Evolutionary conservation across 1,140 invertebrate genomes (phyloP), one percentile per base, ranked within the genome.

Genomic region (Zaprionus inermis): DNA sequence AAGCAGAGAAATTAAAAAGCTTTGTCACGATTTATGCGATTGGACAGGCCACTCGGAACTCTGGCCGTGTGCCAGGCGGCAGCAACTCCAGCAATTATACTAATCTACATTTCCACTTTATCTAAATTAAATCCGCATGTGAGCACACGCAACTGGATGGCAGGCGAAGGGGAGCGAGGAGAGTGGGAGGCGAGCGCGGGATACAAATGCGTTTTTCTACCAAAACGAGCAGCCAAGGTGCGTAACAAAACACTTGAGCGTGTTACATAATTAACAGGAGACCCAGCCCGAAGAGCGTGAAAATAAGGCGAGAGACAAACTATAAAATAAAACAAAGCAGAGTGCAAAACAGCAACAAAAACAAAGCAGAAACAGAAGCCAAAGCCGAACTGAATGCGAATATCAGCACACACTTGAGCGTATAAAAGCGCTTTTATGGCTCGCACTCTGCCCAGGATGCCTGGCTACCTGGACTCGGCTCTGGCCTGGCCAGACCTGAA

Each of bases 231-330:
- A 78, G 66, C 63, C 44, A 68, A 79, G 84, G 84, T 88, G 83
- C 83, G 83, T 88, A 82, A 74, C 79, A 58, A 70, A 83, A 88
- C 83, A 88, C 83, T 76, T 65, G 68, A 76, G 76, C 76, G 76
- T 86, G 83, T 74, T 86, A 78, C 70, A 88, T 86, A 86, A 86
- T 86, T 88, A 86, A 86, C 81, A 72, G 55, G 66, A 49, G 59
- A 63, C 14, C 14, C 59, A 44, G 58, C 46, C 38, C 68, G 79
- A 69, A 71, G 65, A 79, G 59, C 54, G 80, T 76, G 77, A 77
- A 63, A 77, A 70, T 66, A 83, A 66, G 70, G 79, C 73, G 67
- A 79, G 67, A 86, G 83, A 86, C 73, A 88, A 86, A 86, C 83
- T 86, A 86, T 83, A 79, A 88, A 86, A 86, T 82, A 76, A 86